phyloP scores from a whole-genome alignment of 2,797 vertebrate species.

The Ceryle rudis region DNA sequence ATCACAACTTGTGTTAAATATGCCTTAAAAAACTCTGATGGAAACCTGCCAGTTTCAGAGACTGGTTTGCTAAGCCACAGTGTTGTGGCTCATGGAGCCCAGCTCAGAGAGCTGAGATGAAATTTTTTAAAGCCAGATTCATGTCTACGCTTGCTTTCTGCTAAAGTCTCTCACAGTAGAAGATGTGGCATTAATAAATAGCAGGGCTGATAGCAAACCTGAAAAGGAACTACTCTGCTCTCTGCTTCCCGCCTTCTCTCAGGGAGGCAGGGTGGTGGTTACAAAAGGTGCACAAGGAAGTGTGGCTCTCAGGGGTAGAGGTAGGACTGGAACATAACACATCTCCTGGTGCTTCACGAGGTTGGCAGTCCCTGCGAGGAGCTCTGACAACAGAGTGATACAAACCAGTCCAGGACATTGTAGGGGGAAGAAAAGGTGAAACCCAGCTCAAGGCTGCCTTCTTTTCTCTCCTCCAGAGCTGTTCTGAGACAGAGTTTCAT shows the following conservation, averaged over 20 bases:
- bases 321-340: not conserved
- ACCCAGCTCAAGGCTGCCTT: not conserved
- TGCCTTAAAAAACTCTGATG: conserved; percentile 8
- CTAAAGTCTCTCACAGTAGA: not conserved
- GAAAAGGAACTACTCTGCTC: not conserved
- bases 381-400: not conserved
- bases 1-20: conserved; percentile 53
- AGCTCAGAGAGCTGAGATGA: not conserved
- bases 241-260: not conserved
- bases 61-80: not conserved
- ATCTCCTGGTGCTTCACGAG: not conserved
- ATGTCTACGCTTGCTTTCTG: not conserved
- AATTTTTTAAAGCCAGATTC: not conserved
- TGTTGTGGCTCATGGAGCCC: not conserved
- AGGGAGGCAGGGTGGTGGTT: not conserved
- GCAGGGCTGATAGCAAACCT: not conserved
- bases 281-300: not conserved
- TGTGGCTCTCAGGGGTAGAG: not conserved
- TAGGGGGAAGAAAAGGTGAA: not conserved
- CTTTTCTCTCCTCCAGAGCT: not conserved
- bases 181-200: not conserved
- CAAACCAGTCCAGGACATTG: not conserved
- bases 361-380: not conserved
- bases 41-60: not conserved
- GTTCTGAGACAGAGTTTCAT: not conserved